These are phyloP conservation scores for Epinephelus lanceolatus DNA, from an alignment of 2,113 vertebrate genomes.

Conservation along the genomic window DNA sequence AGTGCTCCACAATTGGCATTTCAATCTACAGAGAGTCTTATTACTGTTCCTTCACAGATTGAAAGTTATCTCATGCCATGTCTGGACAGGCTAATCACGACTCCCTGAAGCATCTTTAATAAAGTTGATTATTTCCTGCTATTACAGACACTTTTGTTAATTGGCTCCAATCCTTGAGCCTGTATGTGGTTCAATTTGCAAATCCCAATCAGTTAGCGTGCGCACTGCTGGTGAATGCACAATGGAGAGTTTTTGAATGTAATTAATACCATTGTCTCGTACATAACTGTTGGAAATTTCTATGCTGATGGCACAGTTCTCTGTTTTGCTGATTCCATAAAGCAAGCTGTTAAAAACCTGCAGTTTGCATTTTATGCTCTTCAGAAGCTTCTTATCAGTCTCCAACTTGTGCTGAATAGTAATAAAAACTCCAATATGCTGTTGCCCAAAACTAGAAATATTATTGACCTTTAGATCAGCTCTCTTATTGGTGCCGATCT, in stretches of 20 bases:
- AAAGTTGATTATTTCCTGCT: slow-evolving; percentile 16
- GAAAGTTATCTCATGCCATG: not conserved
- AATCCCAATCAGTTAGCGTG: not conserved
- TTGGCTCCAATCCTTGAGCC: not conserved
- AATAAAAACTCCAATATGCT: slow-evolving; percentile 45
- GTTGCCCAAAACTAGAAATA: slow-evolving; percentile 21
- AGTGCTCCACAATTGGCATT: not conserved
- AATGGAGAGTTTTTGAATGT: not conserved
- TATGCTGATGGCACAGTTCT: slow-evolving; percentile 48
- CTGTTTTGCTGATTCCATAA: slow-evolving; percentile 44
- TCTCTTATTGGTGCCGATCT: slow-evolving; percentile 11
- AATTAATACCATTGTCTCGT: slow-evolving; percentile 45
- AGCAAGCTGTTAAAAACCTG: slow-evolving; percentile 37
- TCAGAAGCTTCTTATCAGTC: slow-evolving; percentile 51
- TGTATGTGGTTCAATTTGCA: not conserved
- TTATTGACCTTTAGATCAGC: slow-evolving; percentile 39
- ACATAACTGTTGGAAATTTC: slow-evolving; percentile 29
- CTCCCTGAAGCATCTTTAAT: not conserved
- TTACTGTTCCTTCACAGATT: not conserved
- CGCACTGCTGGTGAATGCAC: not conserved
- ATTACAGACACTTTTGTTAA: slow-evolving; percentile 1
- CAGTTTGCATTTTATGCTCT: slow-evolving; percentile 56
- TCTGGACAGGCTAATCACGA: not conserved
- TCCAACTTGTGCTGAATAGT: slow-evolving; percentile 51
- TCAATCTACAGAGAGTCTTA: not conserved